Evolutionary conservation across 2,797 vertebrate species (phyloP).

Genomic region (Gallinago stenura): DNA sequence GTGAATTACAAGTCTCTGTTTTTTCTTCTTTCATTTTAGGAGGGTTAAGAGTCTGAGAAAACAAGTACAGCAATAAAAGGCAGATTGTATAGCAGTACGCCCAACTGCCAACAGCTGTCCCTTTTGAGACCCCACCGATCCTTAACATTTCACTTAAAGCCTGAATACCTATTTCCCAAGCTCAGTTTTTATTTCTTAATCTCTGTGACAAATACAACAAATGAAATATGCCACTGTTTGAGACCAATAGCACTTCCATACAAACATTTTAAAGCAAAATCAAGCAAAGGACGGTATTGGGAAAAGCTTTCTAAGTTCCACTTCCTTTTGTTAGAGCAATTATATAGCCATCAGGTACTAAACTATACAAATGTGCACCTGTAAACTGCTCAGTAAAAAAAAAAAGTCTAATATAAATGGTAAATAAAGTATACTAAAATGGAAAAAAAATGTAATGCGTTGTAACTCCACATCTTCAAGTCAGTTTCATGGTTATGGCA

Average conservation of each 20-base stretch:
- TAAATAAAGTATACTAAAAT: neutral
- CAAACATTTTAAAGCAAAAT: neutral
- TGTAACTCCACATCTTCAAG: neutral
- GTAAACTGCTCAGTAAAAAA: neutral
- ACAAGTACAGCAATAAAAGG: conserved; percentile 29
- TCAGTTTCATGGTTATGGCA: too few relatives aligned
- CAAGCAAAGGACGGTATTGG: rapidly evolving
- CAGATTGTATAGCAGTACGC: neutral
- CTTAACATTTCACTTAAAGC: conserved; percentile 39
- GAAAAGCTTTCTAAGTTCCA: neutral
- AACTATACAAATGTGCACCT: rapidly evolving
- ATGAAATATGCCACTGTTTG: neutral
- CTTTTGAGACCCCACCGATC: neutral
- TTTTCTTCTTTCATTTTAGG: conserved; percentile 24
- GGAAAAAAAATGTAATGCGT: neutral
- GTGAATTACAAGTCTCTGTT: conserved; percentile 20
- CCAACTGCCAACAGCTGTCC: conserved; percentile 28
- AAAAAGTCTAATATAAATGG: rapidly evolving
- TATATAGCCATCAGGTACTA: neutral
- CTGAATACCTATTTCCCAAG: conserved; percentile 40
- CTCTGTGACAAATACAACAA: conserved; percentile 56
- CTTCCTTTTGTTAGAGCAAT: neutral
- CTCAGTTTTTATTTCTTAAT: conserved; percentile 60
- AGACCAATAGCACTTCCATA: neutral
- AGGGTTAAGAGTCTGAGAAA: conserved; percentile 7